A percentile compares a stretch with the other conserved stretches of the same genome.
Evolutionary conservation across 2,113 vertebrate genomes (phyloP).

Genomic region (Malurus elegans): DNA sequence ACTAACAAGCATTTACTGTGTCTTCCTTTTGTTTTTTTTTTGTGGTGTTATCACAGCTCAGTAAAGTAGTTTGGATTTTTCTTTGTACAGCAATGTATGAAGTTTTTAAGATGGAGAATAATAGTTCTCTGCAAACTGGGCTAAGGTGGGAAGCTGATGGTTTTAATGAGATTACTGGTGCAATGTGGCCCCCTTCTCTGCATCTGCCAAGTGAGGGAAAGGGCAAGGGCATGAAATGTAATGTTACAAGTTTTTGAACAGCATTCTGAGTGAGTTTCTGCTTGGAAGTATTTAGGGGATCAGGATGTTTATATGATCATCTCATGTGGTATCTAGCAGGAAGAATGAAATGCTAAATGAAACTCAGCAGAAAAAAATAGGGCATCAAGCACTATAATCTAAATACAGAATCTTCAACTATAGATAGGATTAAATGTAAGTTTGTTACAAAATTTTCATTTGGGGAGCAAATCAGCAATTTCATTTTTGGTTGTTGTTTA

Average conservation of each 20-base stretch:
- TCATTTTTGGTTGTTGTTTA: slow-evolving; percentile 7
- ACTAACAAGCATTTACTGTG: background rate
- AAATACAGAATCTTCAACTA: background rate
- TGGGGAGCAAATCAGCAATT: background rate
- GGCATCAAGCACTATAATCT: background rate
- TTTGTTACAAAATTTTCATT: background rate
- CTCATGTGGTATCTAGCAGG: background rate
- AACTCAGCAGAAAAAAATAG: slow-evolving; percentile 3
- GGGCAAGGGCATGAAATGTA: background rate
- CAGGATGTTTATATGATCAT: background rate
- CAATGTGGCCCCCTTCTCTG: background rate
- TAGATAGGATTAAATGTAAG: background rate
- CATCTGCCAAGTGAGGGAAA: slow-evolving; percentile 4
- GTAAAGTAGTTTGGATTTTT: background rate
- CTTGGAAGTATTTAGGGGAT: background rate
- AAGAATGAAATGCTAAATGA: slow-evolving; percentile 3
- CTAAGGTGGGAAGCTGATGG: background rate
- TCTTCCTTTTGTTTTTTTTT: background rate
- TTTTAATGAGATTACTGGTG: slow-evolving; percentile 6
- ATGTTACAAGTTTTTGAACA: background rate
- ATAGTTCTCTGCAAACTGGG: background rate
- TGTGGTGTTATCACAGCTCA: background rate
- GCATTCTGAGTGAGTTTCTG: background rate
- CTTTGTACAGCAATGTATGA: background rate
- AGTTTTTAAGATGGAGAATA: background rate